phyloP scores from a whole-genome alignment of 2,888 invertebrate genomes.

The Empis stercorea region DNA sequence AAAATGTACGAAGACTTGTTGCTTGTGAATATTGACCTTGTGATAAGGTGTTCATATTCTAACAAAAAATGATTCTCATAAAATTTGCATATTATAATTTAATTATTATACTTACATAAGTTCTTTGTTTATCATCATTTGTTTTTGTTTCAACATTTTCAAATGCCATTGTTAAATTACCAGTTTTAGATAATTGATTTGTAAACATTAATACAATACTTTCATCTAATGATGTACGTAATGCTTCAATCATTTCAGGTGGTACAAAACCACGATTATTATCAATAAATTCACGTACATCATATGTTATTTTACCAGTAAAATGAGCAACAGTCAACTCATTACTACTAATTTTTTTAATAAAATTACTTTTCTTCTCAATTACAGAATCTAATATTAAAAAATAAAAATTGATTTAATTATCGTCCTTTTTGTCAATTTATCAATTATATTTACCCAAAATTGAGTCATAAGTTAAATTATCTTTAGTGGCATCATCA shows the following conservation, averaged over 20 bases:
- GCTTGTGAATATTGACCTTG: conserved; percentile 75
- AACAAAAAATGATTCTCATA: not conserved
- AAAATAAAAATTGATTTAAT: not conserved
- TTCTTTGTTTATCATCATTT: conserved; percentile 28
- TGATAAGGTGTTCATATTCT: conserved; percentile 60
- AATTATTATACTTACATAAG: conserved; percentile 22
- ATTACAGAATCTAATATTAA: conserved; percentile 26
- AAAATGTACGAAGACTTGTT: conserved; percentile 71
- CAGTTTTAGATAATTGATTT: conserved; percentile 71
- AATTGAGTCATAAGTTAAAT: conserved; percentile 56
- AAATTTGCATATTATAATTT: not conserved
- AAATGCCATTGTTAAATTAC: conserved; percentile 56
- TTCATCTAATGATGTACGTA: conserved; percentile 59
- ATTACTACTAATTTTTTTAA: conserved; percentile 39
- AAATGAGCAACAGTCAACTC: conserved; percentile 81
- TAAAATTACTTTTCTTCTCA: conserved; percentile 31
- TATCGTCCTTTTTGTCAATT: not conserved
- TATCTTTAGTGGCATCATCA: conserved; percentile 72
- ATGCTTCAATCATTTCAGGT: conserved; percentile 76
- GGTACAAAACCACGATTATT: conserved; percentile 86
- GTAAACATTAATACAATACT: conserved; percentile 67
- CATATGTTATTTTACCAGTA: conserved; percentile 78
- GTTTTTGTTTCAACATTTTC: conserved; percentile 29
- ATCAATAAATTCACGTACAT: conserved; percentile 68
- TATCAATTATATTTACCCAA: conserved; percentile 45